Evolutionary conservation across 2,113 vertebrate species (phyloP).

Genomic region (Gnathonemus longibarbis): DNA sequence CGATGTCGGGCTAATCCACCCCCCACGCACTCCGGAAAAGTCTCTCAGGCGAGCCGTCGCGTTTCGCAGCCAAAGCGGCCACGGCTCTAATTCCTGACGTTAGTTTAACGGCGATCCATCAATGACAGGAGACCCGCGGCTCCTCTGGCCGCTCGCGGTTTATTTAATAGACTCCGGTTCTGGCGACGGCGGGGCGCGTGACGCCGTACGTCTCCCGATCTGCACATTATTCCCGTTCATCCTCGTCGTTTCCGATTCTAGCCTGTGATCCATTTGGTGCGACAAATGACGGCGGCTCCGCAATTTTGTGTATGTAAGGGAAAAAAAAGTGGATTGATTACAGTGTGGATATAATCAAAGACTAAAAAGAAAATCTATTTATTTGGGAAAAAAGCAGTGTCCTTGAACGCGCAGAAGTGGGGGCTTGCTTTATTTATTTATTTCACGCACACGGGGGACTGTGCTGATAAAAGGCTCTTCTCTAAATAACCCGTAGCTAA

Average conservation of each 20-base stretch:
- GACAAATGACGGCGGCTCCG: neutral
- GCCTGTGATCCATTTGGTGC: neutral
- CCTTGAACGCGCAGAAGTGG: constrained; percentile 61
- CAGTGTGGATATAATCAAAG: neutral
- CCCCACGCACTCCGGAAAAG: constrained; percentile 25
- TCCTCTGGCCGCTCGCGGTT: neutral
- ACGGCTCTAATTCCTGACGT: neutral
- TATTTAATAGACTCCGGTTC: neutral
- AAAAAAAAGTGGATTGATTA: neutral
- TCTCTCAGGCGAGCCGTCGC: constrained; percentile 20
- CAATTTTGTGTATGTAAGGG: neutral
- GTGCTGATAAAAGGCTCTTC: constrained; percentile 68
- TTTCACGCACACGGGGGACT: constrained; percentile 53
- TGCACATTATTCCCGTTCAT: neutral
- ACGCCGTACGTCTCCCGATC: neutral
- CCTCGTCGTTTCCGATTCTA: neutral
- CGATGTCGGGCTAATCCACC: constrained; percentile 25
- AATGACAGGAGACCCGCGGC: neutral
- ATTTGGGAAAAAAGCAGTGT: constrained; percentile 52
- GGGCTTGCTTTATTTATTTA: constrained; percentile 55
- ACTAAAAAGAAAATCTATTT: neutral
- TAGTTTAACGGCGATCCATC: neutral
- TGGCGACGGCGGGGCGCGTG: neutral
- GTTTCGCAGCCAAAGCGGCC: neutral
- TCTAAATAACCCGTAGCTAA: constrained; percentile 71